A percentile compares a stretch with the other conserved stretches of the same genome.
Conservation (phyloP, 2,888 invertebrate genomes). For the Ophioninae sp. region DNA sequence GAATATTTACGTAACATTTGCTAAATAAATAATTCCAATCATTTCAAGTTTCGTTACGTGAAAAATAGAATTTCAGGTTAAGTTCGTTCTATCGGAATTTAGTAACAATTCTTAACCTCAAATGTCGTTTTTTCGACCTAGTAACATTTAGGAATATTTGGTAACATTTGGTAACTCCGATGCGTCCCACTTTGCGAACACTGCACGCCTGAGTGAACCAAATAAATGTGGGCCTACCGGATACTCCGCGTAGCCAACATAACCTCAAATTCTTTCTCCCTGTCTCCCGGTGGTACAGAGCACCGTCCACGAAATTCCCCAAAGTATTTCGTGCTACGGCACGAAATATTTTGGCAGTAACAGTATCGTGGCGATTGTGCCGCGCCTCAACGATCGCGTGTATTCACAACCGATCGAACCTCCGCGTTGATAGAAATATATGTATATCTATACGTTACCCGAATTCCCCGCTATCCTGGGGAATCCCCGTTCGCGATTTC, state of each 20-base stretch:
- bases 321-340: slow-evolving; percentile 46
- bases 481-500: slow-evolving; percentile 3
- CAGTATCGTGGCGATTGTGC: slow-evolving; percentile 14
- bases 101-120: too few relatives aligned
- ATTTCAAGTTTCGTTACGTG: too few relatives aligned
- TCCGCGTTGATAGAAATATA: background rate
- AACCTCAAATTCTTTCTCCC: slow-evolving; percentile 14
- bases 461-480: slow-evolving; percentile 18
- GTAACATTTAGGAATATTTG: background rate
- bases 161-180: background rate
- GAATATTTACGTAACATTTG: too few relatives aligned
- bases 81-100: background rate
- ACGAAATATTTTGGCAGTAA: slow-evolving; percentile 30
- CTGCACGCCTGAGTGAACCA: slow-evolving; percentile 31
- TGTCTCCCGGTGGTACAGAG: slow-evolving; percentile 6
- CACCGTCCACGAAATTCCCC: slow-evolving; percentile 44
- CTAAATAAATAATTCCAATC: too few relatives aligned
- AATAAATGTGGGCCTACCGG: slow-evolving; percentile 34
- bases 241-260: slow-evolving; percentile 42
- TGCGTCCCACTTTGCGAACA: slow-evolving; percentile 16
- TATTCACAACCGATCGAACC: slow-evolving; percentile 6
- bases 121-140: background rate
- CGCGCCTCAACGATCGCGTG: slow-evolving; percentile 8
- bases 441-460: background rate
- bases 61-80: background rate